Evolutionary conservation across 2,113 vertebrate genomes (phyloP).

Genomic region (Amazona guildingii): DNA sequence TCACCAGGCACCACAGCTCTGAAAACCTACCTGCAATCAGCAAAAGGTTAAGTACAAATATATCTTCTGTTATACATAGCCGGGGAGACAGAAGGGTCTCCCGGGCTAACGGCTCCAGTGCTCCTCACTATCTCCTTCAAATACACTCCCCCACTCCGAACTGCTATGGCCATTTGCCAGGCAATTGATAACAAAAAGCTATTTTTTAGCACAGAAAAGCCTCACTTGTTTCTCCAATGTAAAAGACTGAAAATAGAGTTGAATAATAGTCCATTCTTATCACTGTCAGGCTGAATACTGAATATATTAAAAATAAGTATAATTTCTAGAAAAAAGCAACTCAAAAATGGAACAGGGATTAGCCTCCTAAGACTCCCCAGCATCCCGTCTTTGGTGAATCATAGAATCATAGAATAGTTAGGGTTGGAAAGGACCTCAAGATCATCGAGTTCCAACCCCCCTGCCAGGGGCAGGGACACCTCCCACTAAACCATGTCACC

Average conservation of each 20-base stretch:
- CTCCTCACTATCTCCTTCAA: neutral
- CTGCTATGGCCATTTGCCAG: neutral
- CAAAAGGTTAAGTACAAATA: neutral
- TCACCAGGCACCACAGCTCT: neutral
- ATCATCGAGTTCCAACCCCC: no score
- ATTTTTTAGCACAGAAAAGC: neutral
- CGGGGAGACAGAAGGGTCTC: neutral
- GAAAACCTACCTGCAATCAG: neutral
- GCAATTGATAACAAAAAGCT: neutral
- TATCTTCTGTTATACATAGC: neutral
- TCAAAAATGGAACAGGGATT: neutral
- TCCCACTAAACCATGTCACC: no score
- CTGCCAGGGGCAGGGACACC: no score
- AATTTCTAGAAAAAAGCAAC: neutral
- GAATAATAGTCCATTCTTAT: neutral
- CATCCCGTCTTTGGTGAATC: neutral
- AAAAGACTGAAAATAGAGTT: neutral
- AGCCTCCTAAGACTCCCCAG: neutral
- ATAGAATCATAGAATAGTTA: no score
- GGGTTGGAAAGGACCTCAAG: no score
- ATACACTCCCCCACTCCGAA: rapidly evolving
- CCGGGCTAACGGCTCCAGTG: neutral
- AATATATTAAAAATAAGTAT: neutral
- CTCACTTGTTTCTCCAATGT: neutral
- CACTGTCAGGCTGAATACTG: neutral